Evolutionary conservation across 2,797 vertebrate genomes (phyloP).

Genomic region (Loriculus beryllinus): DNA sequence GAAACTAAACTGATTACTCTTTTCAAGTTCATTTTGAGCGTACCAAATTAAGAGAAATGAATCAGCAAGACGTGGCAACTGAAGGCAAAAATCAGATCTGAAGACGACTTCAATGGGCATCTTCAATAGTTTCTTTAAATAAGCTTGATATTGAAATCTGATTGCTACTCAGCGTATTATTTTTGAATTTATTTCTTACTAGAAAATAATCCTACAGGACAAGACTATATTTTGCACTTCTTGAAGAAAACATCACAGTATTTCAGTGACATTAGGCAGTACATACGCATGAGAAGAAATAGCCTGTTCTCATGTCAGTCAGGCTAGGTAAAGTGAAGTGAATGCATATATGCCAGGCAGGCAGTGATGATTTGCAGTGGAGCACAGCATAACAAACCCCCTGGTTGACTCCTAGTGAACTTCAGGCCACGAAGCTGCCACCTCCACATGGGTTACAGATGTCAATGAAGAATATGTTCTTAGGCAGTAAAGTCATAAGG

Average conservation of each 20-base stretch:
- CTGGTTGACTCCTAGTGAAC: background rate
- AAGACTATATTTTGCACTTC: background rate
- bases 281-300: background rate
- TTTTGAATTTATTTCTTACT: background rate
- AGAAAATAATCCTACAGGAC: background rate
- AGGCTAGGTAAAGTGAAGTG: background rate
- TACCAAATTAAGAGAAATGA: background rate
- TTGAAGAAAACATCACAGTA: background rate
- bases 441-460: background rate
- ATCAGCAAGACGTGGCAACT: background rate
- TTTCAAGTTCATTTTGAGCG: background rate
- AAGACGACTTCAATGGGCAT: background rate
- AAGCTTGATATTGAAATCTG: background rate
- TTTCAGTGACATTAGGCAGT: background rate
- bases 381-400: background rate
- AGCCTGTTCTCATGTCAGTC: background rate
- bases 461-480: background rate
- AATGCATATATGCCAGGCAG: background rate
- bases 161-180: background rate
- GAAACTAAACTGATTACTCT: constrained; percentile 26
- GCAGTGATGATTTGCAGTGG: background rate
- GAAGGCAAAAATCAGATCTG: background rate
- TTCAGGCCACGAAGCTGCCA: background rate
- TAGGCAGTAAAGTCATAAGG: background rate
- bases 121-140: background rate